Conservation (phyloP, 2,797 vertebrate species). For the Chromis chromis region DNA sequence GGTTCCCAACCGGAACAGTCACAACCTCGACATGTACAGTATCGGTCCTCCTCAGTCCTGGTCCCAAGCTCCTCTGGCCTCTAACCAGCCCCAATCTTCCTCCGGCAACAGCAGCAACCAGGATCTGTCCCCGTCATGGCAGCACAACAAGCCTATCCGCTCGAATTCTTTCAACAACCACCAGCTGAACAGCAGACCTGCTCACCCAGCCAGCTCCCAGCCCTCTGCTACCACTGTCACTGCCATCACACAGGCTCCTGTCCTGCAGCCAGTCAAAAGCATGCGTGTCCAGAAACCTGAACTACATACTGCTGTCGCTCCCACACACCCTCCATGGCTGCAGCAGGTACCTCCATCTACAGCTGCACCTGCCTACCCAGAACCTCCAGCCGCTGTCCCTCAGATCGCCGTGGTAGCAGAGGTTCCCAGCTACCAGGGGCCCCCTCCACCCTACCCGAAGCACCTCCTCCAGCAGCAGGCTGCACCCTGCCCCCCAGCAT, state of each 20-base stretch:
- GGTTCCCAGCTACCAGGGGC: constrained; percentile 95
- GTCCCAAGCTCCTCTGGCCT: constrained; percentile 86
- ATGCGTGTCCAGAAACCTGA: constrained; percentile 95
- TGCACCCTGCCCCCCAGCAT: constrained; percentile 79
- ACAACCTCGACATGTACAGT: constrained; percentile 94
- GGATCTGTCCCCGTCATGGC: constrained; percentile 89
- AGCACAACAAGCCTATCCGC: constrained; percentile 88
- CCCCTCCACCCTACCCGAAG: constrained; percentile 96
- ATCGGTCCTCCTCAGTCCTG: constrained; percentile 86
- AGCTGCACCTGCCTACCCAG: constrained; percentile 84
- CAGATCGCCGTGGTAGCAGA: constrained; percentile 85
- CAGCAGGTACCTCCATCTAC: constrained; percentile 76
- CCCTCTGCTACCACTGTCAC: constrained; percentile 95
- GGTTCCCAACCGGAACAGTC: constrained; percentile 92
- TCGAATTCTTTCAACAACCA: constrained; percentile 96
- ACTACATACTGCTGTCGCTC: constrained; percentile 95
- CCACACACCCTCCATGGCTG: constrained; percentile 94
- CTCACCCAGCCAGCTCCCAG: constrained; percentile 89
- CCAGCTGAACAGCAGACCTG: constrained; percentile 83
- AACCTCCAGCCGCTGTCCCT: constrained; percentile 81
- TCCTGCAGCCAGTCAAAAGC: constrained; percentile 96
- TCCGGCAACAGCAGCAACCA: constrained; percentile 86
- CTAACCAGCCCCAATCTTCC: constrained; percentile 85
- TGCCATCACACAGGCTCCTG: constrained; percentile 94
- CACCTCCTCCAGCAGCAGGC: constrained; percentile 89